Percentiles rank a stretch among this genome's conserved stretches.
Conservation (phyloP, 2,888 invertebrate species). For the Dione vanillae region DNA sequence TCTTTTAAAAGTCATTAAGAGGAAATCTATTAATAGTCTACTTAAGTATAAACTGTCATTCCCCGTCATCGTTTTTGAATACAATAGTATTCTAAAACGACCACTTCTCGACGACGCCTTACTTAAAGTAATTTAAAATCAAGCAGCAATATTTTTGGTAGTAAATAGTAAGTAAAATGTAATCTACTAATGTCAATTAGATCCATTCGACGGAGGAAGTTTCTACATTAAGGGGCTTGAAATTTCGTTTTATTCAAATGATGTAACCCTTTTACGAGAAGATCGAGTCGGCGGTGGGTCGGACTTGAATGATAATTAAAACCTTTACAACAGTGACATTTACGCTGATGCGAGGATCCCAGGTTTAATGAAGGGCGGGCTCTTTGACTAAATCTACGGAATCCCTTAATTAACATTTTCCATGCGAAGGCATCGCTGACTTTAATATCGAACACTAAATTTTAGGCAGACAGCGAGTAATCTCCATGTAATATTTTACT, state of each 20-base stretch:
- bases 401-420: constrained; percentile 56
- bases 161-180: constrained; percentile 5
- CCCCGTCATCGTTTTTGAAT: background rate
- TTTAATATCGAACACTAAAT: constrained; percentile 49
- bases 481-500: constrained; percentile 34
- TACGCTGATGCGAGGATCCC: constrained; percentile 73
- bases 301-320: constrained; percentile 71
- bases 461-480: constrained; percentile 40
- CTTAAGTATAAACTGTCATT: background rate
- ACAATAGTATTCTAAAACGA: background rate
- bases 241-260: constrained; percentile 57
- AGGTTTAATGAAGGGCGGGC: constrained; percentile 70
- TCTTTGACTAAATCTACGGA: constrained; percentile 61
- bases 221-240: constrained; percentile 49
- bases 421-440: constrained; percentile 43
- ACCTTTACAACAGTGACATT: constrained; percentile 75
- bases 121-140: background rate
- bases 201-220: constrained; percentile 45
- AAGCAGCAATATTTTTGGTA: background rate
- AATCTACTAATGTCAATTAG: constrained; percentile 11
- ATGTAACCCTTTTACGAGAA: constrained; percentile 61
- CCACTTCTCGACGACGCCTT: background rate
- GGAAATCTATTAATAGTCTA: background rate
- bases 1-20: background rate
- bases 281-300: constrained; percentile 68